Evolutionary conservation across 2,113 vertebrate species (phyloP), one percentile per base, ranked within the genome.

Genomic region (Scartelaos histophorus): DNA sequence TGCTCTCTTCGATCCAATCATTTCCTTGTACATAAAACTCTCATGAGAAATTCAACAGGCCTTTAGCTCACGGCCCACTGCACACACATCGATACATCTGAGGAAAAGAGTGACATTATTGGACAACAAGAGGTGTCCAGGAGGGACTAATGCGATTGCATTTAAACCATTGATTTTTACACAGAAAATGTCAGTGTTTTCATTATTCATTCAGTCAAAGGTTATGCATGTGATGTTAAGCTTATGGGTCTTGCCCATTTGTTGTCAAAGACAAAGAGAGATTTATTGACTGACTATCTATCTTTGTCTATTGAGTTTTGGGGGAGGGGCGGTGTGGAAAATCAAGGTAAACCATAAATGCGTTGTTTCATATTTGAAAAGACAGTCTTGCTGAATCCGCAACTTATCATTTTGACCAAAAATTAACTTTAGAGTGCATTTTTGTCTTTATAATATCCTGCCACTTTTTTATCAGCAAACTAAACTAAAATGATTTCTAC

Each of bases 121-220:
- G 85, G 82, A 82, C 86, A 82, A 76, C 71, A 56, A 80, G 80
- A 88, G 84, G 81, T 85, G 85, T 85, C 85, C 80, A 77, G 24
- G 76, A 80, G 80, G 66, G 73, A 71, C 78, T 86, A 85, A 85
- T 85, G 88, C 24, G 34, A 79, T 79, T 83, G 79, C 79, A 84
- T 87, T 90, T 81, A 82, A 78, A 70, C 72, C 74, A 92, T 91
- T 79, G 89, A 92, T 92, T 90, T 89, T 38, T 25, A 53, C 58
- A 62, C 72, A 60, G 16, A 89, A 89, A 93, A 93, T 93, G 92
- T 89, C 92, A 93, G 87, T 87, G 84, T 79, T 90, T 90, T 88
- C 90, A 93, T 90, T 89, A 89, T 85, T 90, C 83, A 89, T 85
- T 83, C 56, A 0, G 51, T 75, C 67, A 53, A 83, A 79, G 74